phyloP scores from a whole-genome alignment of 2,113 vertebrate species.

The Periophthalmodon schlosseri region DNA sequence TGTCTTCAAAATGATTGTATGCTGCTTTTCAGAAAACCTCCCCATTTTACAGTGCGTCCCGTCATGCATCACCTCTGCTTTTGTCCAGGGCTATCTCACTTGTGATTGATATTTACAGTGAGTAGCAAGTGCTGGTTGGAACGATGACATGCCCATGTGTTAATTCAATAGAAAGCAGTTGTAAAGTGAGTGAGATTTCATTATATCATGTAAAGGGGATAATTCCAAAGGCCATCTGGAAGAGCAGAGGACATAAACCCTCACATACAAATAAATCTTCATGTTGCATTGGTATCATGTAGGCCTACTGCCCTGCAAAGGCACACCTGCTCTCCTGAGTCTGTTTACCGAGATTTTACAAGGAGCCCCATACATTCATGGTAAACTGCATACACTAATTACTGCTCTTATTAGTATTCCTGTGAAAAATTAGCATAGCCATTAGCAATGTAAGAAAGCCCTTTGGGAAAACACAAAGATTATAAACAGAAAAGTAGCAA shows the following conservation, averaged over 20 bases:
- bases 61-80: conserved; percentile 33
- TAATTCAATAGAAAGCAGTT: conserved; percentile 69
- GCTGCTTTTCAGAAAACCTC: conserved; percentile 1
- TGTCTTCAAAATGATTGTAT: conserved; percentile 34
- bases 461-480: conserved; percentile 22
- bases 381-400: conserved; percentile 57
- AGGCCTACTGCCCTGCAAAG: conserved; percentile 4
- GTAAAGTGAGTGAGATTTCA: conserved; percentile 69
- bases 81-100: conserved; percentile 50
- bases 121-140: conserved; percentile 29
- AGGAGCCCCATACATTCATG: conserved; percentile 35
- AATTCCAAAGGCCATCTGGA: conserved; percentile 60
- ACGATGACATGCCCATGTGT: conserved; percentile 54
- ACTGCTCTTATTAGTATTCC: conserved; percentile 66
- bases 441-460: conserved; percentile 54
- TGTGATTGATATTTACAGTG: conserved; percentile 63
- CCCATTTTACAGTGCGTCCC: conserved; percentile 24
- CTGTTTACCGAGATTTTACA: conserved; percentile 36
- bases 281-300: conserved; percentile 14
- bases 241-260: conserved; percentile 40
- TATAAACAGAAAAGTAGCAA: conserved; percentile 32
- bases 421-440: conserved; percentile 56
- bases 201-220: conserved; percentile 61
- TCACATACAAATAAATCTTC: conserved; percentile 39
- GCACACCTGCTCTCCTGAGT: conserved; percentile 32